A percentile compares a stretch with the other conserved stretches of the same genome.
Conservation (phyloP, 2,797 vertebrate genomes). For the Thaleichthys pacificus region DNA sequence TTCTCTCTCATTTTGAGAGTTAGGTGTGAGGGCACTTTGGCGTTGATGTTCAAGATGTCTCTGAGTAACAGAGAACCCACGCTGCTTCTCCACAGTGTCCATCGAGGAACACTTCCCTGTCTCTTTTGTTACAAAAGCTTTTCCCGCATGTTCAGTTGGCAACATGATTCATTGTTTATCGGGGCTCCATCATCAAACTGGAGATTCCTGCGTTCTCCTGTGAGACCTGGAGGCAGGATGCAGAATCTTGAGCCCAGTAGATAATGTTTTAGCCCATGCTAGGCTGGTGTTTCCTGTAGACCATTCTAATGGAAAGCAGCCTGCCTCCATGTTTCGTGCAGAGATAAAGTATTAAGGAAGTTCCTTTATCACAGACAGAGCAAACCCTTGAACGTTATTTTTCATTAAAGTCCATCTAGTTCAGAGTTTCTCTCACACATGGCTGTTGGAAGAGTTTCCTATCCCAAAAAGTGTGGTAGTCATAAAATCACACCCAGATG, state of each 20-base stretch:
- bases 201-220: conserved; percentile 80
- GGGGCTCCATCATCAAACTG: conserved; percentile 73
- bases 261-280: conserved; percentile 74
- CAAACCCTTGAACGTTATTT: conserved; percentile 4
- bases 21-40: conserved; percentile 38
- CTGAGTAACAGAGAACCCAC: conserved; percentile 36
- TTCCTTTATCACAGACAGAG: conserved; percentile 34
- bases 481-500: conserved; percentile 20
- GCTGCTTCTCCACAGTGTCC: conserved; percentile 28
- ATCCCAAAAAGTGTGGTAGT: neutral
- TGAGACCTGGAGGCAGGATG: conserved; percentile 81
- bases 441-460: conserved; percentile 43
- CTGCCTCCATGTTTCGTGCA: conserved; percentile 30
- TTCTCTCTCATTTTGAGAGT: conserved; percentile 27
- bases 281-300: conserved; percentile 59
- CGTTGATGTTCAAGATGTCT: conserved; percentile 47
- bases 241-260: conserved; percentile 81
- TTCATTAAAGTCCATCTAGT: neutral
- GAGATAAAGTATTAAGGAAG: conserved; percentile 21
- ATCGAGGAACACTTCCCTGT: conserved; percentile 25
- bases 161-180: conserved; percentile 78
- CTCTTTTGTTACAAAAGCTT: conserved; percentile 47
- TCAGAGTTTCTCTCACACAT: neutral
- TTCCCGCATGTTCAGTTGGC: conserved; percentile 53
- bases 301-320: conserved; percentile 38